Percentiles rank a stretch among this genome's conserved stretches.
These are phyloP conservation scores for Pseudorhiza aurosa DNA, from an alignment of 30 jellyfish, hydroid and myxozoan genomes.

Conservation along the genomic window DNA sequence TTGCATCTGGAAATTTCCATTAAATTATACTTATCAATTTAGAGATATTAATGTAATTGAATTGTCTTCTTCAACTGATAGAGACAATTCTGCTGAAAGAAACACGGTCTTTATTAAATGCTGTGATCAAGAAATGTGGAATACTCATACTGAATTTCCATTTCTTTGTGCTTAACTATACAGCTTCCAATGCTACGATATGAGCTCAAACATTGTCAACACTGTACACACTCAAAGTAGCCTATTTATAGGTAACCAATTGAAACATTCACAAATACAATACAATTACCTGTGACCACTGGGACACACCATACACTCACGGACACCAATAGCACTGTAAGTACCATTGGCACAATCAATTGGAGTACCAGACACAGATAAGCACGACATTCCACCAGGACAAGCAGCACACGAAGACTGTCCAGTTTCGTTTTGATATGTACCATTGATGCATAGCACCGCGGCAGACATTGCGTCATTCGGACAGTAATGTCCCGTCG, in stretches of 20 bases:
- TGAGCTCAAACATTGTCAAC: too few relatives aligned
- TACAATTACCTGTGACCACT: slow-evolving; percentile 42
- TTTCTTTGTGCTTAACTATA: too few relatives aligned
- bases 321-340: slow-evolving; percentile 40
- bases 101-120: too few relatives aligned
- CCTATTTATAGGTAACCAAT: neutral
- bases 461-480: slow-evolving; percentile 61
- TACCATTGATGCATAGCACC: slow-evolving; percentile 74
- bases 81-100: too few relatives aligned
- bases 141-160: too few relatives aligned
- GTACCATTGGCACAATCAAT: slow-evolving; percentile 67
- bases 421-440: slow-evolving; percentile 77
- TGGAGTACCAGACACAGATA: slow-evolving; percentile 15
- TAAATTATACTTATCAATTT: too few relatives aligned
- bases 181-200: too few relatives aligned
- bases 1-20: too few relatives aligned
- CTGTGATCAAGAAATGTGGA: too few relatives aligned
- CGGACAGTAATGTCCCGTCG: slow-evolving; percentile 43
- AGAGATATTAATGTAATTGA: too few relatives aligned
- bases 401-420: slow-evolving; percentile 52
- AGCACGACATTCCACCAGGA: slow-evolving; percentile 60
- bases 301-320: slow-evolving; percentile 72
- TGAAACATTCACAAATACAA: neutral
- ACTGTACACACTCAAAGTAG: too few relatives aligned
- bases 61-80: too few relatives aligned